Percentiles rank a stretch among this genome's conserved stretches.
These are phyloP conservation scores for Etheostoma cragini DNA, from an alignment of 2,113 vertebrate species.

Conservation along the genomic window DNA sequence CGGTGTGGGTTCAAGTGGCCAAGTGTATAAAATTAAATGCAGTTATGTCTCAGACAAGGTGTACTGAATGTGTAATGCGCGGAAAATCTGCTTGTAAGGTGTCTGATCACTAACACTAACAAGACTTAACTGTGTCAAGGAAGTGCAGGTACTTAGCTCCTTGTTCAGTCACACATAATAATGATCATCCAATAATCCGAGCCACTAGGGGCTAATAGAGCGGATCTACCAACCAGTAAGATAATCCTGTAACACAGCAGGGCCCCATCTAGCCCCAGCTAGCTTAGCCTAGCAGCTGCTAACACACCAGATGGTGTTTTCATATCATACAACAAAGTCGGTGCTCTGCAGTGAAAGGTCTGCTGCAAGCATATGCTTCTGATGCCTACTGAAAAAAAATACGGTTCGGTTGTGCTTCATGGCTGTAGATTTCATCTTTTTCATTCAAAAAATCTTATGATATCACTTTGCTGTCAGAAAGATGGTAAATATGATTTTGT, in stretches of 20 bases:
- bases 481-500: neutral
- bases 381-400: slow-evolving; percentile 74
- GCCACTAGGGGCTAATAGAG: slow-evolving; percentile 76
- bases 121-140: slow-evolving; percentile 36
- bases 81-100: slow-evolving; percentile 38
- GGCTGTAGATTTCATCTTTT: slow-evolving; percentile 15
- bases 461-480: neutral
- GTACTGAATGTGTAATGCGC: slow-evolving; percentile 30
- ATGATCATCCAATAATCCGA: slow-evolving; percentile 78
- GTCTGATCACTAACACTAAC: slow-evolving; percentile 43
- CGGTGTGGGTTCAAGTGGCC: slow-evolving; percentile 1
- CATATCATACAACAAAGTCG: slow-evolving; percentile 82
- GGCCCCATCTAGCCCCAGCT: slow-evolving; percentile 65
- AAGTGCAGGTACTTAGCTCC: slow-evolving; percentile 67
- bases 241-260: slow-evolving; percentile 82
- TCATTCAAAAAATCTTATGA: neutral
- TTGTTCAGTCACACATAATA: slow-evolving; percentile 73
- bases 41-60: slow-evolving; percentile 22
- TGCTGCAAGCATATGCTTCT: slow-evolving; percentile 81
- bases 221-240: slow-evolving; percentile 69
- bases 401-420: slow-evolving; percentile 44
- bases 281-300: slow-evolving; percentile 78
- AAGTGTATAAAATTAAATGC: slow-evolving; percentile 16
- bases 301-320: slow-evolving; percentile 87
- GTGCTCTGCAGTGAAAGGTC: slow-evolving; percentile 77